Evolutionary conservation across 2,888 invertebrate species (phyloP).

Genomic region (Ametastegia equiseti): DNA sequence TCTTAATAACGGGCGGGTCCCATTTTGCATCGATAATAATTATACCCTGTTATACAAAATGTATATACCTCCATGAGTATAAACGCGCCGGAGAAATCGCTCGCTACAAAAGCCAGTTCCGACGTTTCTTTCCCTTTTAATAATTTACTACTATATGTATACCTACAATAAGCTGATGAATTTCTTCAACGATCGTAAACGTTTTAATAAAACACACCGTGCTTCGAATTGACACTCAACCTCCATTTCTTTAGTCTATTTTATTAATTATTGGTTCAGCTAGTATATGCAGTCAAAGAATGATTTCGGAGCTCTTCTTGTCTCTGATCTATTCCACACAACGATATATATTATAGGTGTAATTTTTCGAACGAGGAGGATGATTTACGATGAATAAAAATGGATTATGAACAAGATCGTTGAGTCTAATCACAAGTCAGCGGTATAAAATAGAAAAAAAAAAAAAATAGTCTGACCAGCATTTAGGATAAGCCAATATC

Average conservation of each 20-base stretch:
- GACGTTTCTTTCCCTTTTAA: not conserved
- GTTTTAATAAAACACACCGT: too few relatives aligned
- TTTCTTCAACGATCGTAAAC: too few relatives aligned
- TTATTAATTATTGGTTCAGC: not conserved
- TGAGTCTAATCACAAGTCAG: too few relatives aligned
- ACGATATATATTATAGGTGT: not conserved
- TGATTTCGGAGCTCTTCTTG: not conserved
- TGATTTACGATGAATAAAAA: not conserved
- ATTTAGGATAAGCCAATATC: not conserved
- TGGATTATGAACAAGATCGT: too few relatives aligned
- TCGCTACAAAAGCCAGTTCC: not conserved
- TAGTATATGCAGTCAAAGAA: not conserved
- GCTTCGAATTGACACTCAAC: not conserved
- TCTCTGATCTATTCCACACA: not conserved
- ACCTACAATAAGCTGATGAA: too few relatives aligned
- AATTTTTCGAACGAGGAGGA: not conserved
- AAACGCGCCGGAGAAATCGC: conserved; percentile 1
- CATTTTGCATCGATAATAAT: conserved; percentile 19
- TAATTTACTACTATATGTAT: too few relatives aligned
- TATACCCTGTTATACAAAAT: not conserved
- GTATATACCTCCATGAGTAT: not conserved
- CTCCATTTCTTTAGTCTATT: not conserved
- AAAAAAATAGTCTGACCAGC: not conserved
- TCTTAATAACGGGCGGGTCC: not conserved
- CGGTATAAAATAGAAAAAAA: too few relatives aligned